These are phyloP conservation scores for Bucorvus abyssinicus DNA, from an alignment of 2,797 vertebrate species.

Conservation along the genomic window DNA sequence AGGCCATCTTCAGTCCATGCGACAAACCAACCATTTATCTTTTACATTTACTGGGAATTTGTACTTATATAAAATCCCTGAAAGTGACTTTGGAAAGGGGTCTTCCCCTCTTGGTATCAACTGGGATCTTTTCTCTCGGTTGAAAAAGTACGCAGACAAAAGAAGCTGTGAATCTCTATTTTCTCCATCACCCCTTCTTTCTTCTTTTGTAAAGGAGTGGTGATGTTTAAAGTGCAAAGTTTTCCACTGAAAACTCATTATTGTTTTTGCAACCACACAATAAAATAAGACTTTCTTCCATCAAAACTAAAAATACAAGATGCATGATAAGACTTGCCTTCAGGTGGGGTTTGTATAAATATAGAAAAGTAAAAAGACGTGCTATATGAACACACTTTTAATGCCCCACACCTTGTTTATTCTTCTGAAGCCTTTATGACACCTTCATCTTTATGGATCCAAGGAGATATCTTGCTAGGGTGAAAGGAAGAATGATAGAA, in stretches of 20 bases:
- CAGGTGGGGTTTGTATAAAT: neutral
- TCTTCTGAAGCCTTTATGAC: neutral
- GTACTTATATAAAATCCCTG: neutral
- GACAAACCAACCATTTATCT: neutral
- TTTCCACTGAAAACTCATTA: neutral
- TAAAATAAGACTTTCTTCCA: neutral
- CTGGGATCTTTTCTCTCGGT: neutral
- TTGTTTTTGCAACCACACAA: neutral
- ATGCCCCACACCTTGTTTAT: neutral
- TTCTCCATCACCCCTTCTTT: neutral
- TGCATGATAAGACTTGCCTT: rapidly evolving
- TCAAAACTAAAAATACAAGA: neutral
- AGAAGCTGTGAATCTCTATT: neutral
- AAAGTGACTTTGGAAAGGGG: neutral
- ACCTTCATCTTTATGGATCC: neutral
- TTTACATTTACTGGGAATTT: neutral
- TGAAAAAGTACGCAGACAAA: neutral
- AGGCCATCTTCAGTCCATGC: neutral
- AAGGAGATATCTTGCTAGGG: neutral
- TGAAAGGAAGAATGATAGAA: neutral
- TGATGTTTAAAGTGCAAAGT: neutral
- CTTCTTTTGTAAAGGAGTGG: neutral
- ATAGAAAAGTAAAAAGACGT: neutral
- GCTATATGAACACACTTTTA: neutral
- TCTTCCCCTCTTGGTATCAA: neutral